These are phyloP conservation scores for Leucophenga maculata DNA, from an alignment of 2,888 invertebrate genomes.

Conservation along the genomic window DNA sequence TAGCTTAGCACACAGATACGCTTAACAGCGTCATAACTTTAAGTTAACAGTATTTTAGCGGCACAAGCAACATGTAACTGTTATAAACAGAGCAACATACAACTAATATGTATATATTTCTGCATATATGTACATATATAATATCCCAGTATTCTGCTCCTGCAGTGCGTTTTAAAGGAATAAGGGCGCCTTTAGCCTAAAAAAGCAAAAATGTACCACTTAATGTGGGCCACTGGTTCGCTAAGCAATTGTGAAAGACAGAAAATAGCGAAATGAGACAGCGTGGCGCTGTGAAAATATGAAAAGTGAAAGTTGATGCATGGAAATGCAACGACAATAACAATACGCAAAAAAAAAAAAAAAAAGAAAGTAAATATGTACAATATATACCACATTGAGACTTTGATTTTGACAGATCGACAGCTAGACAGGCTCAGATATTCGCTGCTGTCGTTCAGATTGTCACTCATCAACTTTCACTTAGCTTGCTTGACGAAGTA, in stretches of 20 bases:
- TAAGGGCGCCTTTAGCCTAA: conserved; percentile 37
- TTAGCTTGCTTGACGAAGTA: too few species aligned
- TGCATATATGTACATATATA: not conserved
- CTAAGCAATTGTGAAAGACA: not conserved
- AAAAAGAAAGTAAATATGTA: too few species aligned
- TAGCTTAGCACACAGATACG: not conserved
- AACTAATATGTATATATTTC: not conserved
- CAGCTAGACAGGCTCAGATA: too few species aligned
- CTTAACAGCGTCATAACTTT: not conserved
- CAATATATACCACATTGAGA: too few species aligned
- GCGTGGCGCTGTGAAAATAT: not conserved
- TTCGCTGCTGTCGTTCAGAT: too few species aligned
- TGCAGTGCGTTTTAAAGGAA: conserved; percentile 48
- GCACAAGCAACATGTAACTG: conserved; percentile 12
- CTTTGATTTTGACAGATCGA: too few species aligned
- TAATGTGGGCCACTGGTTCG: conserved; percentile 13
- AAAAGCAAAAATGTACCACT: not conserved
- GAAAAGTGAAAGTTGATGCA: conserved; percentile 22
- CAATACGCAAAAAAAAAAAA: not conserved
- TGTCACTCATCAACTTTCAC: too few species aligned
- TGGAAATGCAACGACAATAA: not conserved
- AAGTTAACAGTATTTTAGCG: not conserved
- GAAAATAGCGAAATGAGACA: not conserved
- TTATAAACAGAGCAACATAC: not conserved
- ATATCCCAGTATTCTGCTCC: conserved; percentile 45